Evolutionary conservation across 2,797 vertebrate genomes (phyloP).

Genomic region (Neopelma chrysocephalum): DNA sequence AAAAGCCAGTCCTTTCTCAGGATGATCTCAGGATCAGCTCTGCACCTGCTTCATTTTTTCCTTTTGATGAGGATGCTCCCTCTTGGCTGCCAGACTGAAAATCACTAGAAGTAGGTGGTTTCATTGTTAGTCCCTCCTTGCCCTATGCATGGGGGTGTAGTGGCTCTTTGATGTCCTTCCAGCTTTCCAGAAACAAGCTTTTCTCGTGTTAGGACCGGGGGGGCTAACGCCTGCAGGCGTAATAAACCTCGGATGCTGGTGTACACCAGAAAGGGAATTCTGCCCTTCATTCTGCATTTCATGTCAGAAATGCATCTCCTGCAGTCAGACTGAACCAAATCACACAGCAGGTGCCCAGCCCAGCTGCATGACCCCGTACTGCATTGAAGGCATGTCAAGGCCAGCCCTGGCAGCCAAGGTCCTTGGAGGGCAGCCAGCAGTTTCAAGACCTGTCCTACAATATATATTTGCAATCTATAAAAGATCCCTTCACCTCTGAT

Average conservation of each 20-base stretch:
- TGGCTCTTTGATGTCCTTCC: neutral
- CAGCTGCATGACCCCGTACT: rapidly evolving
- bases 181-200: neutral
- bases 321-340: neutral
- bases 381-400: neutral
- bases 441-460: neutral
- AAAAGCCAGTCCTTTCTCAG: neutral
- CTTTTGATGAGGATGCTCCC: neutral
- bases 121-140: neutral
- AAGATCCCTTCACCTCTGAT: neutral
- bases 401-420: neutral
- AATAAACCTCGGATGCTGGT: neutral
- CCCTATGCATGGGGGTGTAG: neutral
- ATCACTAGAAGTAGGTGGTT: neutral
- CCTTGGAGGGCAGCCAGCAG: neutral
- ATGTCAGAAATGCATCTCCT: neutral
- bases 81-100: neutral
- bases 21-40: neutral
- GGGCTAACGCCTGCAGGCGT: neutral
- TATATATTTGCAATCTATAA: neutral
- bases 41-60: neutral
- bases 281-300: neutral
- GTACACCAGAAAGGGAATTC: neutral
- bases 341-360: too few species aligned
- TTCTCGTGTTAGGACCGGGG: neutral